Evolutionary conservation across 2,113 vertebrate genomes (phyloP).

Genomic region (Heterotis niloticus): DNA sequence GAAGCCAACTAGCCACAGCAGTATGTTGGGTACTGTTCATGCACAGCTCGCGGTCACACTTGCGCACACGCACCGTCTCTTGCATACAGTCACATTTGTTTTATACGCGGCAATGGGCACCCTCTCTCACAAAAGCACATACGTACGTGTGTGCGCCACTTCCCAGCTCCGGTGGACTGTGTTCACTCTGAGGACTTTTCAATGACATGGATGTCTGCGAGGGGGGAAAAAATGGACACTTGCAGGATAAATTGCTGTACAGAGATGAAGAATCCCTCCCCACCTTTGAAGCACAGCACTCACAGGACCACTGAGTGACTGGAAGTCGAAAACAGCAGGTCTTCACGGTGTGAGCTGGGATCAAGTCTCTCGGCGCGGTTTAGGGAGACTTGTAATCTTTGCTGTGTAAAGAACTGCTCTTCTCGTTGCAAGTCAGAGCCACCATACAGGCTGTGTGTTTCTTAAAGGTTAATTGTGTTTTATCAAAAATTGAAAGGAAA

Average conservation of each 20-base stretch:
- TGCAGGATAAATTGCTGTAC: background rate
- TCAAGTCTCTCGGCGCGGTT: background rate
- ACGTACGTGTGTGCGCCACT: background rate
- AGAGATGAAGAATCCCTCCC: background rate
- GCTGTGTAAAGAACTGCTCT: background rate
- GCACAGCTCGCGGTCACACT: background rate
- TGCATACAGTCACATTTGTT: constrained; percentile 9
- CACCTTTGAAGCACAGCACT: background rate
- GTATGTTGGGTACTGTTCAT: constrained; percentile 4
- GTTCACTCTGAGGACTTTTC: background rate
- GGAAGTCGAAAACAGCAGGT: background rate
- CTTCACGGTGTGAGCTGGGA: background rate
- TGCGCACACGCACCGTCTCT: background rate
- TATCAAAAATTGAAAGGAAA: background rate
- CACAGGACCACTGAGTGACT: background rate
- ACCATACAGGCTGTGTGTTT: background rate
- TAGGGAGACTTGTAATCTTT: constrained; percentile 1
- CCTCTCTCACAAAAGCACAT: background rate
- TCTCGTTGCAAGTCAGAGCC: background rate
- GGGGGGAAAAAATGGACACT: background rate
- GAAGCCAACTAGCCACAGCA: background rate
- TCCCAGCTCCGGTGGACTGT: background rate
- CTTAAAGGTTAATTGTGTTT: background rate
- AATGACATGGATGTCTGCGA: background rate
- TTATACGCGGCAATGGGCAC: background rate